Percentiles rank a stretch among this genome's conserved stretches.
These are phyloP conservation scores for Antrozous pallidus DNA, from an alignment of 2,797 vertebrate species.

Conservation along the genomic window DNA sequence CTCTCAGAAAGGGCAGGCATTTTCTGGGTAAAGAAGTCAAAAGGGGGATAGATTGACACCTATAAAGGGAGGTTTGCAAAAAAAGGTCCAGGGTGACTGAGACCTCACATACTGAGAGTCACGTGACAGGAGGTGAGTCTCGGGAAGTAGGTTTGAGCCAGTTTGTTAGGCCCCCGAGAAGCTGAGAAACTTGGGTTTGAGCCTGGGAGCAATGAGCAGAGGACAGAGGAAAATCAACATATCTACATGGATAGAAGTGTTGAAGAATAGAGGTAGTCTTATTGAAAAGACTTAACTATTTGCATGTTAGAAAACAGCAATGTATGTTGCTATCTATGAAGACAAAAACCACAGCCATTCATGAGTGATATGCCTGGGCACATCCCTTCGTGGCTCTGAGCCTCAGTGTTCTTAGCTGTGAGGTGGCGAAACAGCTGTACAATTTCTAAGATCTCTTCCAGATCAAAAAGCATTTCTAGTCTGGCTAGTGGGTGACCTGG, in stretches of 20 bases:
- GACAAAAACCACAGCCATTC: background rate
- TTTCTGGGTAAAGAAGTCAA: background rate
- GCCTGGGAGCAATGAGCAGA: background rate
- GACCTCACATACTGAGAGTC: background rate
- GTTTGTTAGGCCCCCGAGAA: background rate
- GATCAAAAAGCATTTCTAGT: background rate
- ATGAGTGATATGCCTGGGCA: too few relatives aligned
- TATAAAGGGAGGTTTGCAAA: background rate
- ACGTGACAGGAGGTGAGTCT: background rate
- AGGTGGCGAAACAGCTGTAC: background rate
- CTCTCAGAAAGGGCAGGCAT: background rate
- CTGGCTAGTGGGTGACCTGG: too few relatives aligned
- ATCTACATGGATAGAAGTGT: background rate
- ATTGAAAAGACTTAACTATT: background rate
- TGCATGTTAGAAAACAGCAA: background rate
- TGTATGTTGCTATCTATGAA: rapidly evolving
- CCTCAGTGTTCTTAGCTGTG: background rate
- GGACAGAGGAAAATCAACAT: background rate
- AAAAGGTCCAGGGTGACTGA: background rate
- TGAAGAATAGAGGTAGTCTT: background rate
- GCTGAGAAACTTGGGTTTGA: background rate
- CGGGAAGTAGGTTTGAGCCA: background rate
- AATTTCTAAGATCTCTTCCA: background rate
- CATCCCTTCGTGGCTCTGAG: background rate
- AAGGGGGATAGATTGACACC: background rate